Evolutionary conservation across 1,140 invertebrate genomes (phyloP), one percentile per base, ranked within the genome.

Genomic region (Probaryconus sp.): DNA sequence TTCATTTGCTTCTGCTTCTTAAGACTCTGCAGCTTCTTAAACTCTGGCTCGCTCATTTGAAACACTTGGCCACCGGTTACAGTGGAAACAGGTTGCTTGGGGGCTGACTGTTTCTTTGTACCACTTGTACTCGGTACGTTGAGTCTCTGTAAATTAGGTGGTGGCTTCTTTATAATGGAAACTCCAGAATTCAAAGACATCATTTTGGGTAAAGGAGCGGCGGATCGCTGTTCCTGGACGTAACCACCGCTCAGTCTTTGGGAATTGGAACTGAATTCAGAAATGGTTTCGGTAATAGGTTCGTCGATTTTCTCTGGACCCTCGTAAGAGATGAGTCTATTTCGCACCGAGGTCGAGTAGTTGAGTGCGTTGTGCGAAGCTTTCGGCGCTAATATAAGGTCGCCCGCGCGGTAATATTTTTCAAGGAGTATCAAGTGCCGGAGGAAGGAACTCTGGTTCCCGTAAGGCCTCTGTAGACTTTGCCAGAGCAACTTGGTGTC

Each of bases 391-490:
- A 95, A 81, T 0, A 94, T 87, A 4, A 96, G 80, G 76, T 95
- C 93, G 3, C 94, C 94, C 64, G 91, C 92, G 51, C 89, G 81
- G 76, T 93, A 94, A 83, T 95, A 95, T 79, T 95, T 95, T 60
- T 96, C 94, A 53, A 95, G 79, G 1, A 96, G 87, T 33, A 95
- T 92, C 3, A 96, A 82, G 85, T 96, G 94, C 3, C 94, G 88
- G 1, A 96, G 83, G 75, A 96, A 96, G 51, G 93, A 94, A 35
- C 93, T 94, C 78, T 94, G 93, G 79, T 94, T 96, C 1, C 94
- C 94, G 72, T 96, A 95, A 0, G 94, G 94, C 81, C 93, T 91
- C 78, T 95, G 93, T 17, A 96, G 77, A 63, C 94, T 92, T 51
- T 93, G 92, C 93, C 93, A 96, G 3, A 95, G 86, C 7, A 90